Base-by-base conservation (phyloP, 2,888 invertebrate genomes). In the Euproctis similis region DNA sequence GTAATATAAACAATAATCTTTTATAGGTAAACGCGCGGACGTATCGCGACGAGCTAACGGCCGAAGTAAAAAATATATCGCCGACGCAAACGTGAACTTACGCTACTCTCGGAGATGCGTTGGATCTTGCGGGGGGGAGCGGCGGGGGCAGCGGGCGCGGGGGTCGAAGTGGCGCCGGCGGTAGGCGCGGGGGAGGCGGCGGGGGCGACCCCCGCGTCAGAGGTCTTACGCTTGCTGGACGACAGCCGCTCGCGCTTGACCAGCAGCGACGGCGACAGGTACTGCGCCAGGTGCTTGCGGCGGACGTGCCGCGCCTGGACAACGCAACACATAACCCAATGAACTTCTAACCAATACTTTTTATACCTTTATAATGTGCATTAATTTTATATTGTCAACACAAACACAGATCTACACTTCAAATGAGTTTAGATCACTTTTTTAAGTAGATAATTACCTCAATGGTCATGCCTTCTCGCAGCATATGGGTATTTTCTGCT, bases 251-350 rank as follows among this genome's bases (percentile, higher is more conserved):
- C 93, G 19, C 91, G 87, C 61, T 89, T 91, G 26, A 92, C 66
- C 39, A 92, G 66, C 39, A 92, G 85, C 44, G 89, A 88, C 7
- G 87, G 86, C 4, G 92, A 88, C 39, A 94, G 77, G 74, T 93
- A 94, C 57, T 90, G 89, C 42, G 87, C 86, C 19, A 94, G 78
- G 50, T 92, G 91, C 70, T 90, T 93, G 60, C 91, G 89, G 42
- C 92, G 92, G 0, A 97, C 96, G 72, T 96, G 94, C 3, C 93
- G 90, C 1, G 95, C 95, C 84, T 96, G 92, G 19, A n/a, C n/a
- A 10, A 19, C 2, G n/a, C 17, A 17, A 17, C 4, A 17, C 17
- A 17, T 3, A 17, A 17, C n/a, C n/a, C n/a, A n/a, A n/a, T n/a
- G n/a, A n/a, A n/a, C n/a, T n/a, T n/a, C n/a, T n/a, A n/a, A n/a